Conservation (phyloP, 2,113 vertebrate genomes). For the Chloropsis cyanopogon region DNA sequence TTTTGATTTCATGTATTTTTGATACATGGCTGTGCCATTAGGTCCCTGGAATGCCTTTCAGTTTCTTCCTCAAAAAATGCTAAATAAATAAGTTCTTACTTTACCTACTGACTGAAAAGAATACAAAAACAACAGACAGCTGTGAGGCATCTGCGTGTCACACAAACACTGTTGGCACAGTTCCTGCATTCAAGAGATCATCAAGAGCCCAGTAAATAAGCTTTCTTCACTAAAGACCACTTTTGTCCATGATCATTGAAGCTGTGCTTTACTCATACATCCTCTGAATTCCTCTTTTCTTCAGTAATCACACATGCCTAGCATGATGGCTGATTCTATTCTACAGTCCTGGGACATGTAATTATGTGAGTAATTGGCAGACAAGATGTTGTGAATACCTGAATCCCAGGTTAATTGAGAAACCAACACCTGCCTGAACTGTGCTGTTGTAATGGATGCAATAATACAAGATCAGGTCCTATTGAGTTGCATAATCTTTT, state of each 20-base stretch:
- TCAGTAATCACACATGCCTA: conserved; percentile 77
- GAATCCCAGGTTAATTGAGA: conserved; percentile 75
- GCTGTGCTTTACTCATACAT: conserved; percentile 65
- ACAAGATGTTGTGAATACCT: conserved; percentile 74
- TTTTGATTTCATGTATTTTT: conserved; percentile 4
- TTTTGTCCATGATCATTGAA: conserved; percentile 63
- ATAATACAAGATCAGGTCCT: conserved; percentile 71
- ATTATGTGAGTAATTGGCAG: conserved; percentile 79
- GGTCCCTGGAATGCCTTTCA: conserved; percentile 22
- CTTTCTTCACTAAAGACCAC: conserved; percentile 57
- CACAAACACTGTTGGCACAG: conserved; percentile 45
- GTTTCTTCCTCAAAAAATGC: conserved; percentile 37
- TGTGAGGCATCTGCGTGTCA: conserved; percentile 46
- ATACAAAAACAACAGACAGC: conserved; percentile 62
- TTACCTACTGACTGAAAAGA: conserved; percentile 62
- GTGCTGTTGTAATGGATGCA: conserved; percentile 65
- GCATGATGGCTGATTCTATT: conserved; percentile 75
- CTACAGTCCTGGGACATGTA: conserved; percentile 72
- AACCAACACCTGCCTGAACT: conserved; percentile 71
- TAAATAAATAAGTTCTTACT: conserved; percentile 66
- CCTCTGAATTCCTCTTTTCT: conserved; percentile 74
- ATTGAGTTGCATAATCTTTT: conserved; percentile 77
- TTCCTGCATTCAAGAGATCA: conserved; percentile 52
- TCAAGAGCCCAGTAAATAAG: conserved; percentile 29
- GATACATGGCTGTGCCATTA: background rate